A percentile compares a stretch with the other conserved stretches of the same genome.
Evolutionary conservation across 2,888 invertebrate genomes (phyloP).

Genomic region (Mesoligia furuncula): DNA sequence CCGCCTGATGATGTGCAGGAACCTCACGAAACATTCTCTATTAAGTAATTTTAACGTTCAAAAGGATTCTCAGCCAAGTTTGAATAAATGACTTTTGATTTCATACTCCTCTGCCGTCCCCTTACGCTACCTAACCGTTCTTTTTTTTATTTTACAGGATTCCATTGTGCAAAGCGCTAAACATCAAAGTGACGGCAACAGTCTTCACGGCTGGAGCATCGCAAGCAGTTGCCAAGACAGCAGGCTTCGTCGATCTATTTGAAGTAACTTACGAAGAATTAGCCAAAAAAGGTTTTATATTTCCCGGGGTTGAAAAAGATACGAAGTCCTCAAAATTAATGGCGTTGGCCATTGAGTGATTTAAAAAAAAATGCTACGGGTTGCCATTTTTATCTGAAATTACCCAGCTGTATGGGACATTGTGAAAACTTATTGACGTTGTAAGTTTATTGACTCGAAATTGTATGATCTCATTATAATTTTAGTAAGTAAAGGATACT

Average conservation of each 20-base stretch:
- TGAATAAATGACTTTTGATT: background rate
- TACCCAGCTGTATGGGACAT: slow-evolving; percentile 16
- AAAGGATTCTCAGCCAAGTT: too few relatives aligned
- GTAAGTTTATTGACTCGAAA: background rate
- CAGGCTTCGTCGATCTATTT: slow-evolving; percentile 84
- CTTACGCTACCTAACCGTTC: background rate
- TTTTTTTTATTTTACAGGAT: slow-evolving; percentile 76
- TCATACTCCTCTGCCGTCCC: background rate
- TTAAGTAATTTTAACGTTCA: too few relatives aligned
- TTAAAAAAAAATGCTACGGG: slow-evolving; percentile 2
- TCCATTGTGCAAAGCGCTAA: slow-evolving; percentile 87
- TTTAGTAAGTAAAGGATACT: background rate
- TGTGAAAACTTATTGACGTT: background rate
- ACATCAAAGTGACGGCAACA: slow-evolving; percentile 86
- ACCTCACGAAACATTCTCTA: too few relatives aligned
- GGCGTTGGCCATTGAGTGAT: slow-evolving; percentile 79
- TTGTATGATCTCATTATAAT: slow-evolving; percentile 30
- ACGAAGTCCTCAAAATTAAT: slow-evolving; percentile 86
- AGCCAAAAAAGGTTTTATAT: slow-evolving; percentile 80
- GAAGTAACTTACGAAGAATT: slow-evolving; percentile 87
- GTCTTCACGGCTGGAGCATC: slow-evolving; percentile 89
- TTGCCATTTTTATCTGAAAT: slow-evolving; percentile 17
- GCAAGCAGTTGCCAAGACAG: slow-evolving; percentile 87
- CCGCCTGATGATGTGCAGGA: too few relatives aligned
- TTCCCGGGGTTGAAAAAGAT: slow-evolving; percentile 83